Percentiles rank a stretch among this genome's conserved stretches.
These are phyloP conservation scores for Pentalonia nigronervosa DNA, from an alignment of 1,140 invertebrate species.

Conservation along the genomic window DNA sequence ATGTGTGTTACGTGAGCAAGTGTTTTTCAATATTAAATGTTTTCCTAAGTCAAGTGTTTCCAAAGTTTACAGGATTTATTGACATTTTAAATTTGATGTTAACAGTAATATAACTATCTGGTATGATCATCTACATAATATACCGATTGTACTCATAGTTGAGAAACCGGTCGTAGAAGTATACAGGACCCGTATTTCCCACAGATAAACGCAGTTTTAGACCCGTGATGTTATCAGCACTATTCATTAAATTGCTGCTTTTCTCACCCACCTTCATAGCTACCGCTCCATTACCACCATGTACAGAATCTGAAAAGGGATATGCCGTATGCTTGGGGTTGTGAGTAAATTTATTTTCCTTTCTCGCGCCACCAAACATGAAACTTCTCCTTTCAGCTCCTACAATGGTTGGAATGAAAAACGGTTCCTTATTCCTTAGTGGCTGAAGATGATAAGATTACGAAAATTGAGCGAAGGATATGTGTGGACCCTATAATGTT, in stretches of 20 bases:
- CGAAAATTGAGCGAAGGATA: not conserved
- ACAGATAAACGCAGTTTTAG: not conserved
- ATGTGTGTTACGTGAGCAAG: not conserved
- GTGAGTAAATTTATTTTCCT: conserved; percentile 24
- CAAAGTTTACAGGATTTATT: not conserved
- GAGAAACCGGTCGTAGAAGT: not conserved
- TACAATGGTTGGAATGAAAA: not conserved
- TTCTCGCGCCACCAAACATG: not conserved
- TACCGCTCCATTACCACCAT: not conserved
- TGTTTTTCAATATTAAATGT: not conserved
- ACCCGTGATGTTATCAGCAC: conserved; percentile 13
- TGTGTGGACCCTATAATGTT: not conserved
- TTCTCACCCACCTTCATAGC: not conserved
- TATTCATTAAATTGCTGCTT: conserved; percentile 15
- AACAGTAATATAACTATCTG: not conserved
- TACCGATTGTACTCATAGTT: not conserved
- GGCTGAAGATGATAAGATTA: not conserved
- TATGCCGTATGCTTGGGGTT: not conserved
- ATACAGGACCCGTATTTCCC: conserved; percentile 11
- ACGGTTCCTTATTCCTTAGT: not conserved
- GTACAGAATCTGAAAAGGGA: not conserved
- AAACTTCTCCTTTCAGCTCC: conserved; percentile 35
- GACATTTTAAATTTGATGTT: conserved; percentile 2
- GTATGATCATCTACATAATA: not conserved
- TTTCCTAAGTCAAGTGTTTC: not conserved